Evolutionary conservation across 1,140 invertebrate genomes (phyloP).

Genomic region (Drosophila nigromelanica): DNA sequence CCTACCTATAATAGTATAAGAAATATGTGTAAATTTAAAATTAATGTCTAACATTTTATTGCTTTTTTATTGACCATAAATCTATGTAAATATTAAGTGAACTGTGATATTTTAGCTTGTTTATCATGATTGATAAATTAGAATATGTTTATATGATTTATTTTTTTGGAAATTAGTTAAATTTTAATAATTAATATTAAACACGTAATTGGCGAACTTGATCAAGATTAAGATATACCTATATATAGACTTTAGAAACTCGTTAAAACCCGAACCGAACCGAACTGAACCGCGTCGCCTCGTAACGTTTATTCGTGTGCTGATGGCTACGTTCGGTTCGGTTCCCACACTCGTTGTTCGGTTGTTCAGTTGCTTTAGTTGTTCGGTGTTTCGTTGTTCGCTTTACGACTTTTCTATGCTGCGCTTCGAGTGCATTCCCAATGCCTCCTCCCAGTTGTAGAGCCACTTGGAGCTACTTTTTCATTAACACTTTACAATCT

Average conservation of each 20-base stretch:
- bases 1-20: too few relatives aligned
- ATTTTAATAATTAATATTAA: too few relatives aligned
- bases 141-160: too few relatives aligned
- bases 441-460: background rate
- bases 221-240: background rate
- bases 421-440: background rate
- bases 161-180: too few relatives aligned
- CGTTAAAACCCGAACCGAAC: slow-evolving; percentile 20
- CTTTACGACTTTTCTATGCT: slow-evolving; percentile 57
- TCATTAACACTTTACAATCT: slow-evolving; percentile 82
- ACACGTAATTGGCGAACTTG: too few relatives aligned
- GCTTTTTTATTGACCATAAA: too few relatives aligned
- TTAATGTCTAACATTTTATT: too few relatives aligned
- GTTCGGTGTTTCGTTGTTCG: slow-evolving; percentile 38
- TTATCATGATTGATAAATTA: too few relatives aligned
- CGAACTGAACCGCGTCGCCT: slow-evolving; percentile 10
- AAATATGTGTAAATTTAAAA: too few relatives aligned
- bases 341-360: slow-evolving; percentile 72
- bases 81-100: too few relatives aligned
- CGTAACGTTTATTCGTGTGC: slow-evolving; percentile 4
- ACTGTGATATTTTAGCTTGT: too few relatives aligned
- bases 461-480: slow-evolving; percentile 66
- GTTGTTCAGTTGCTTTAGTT: background rate
- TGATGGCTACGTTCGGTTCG: slow-evolving; percentile 30
- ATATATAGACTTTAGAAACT: background rate